Evolutionary conservation across 2,888 invertebrate species (phyloP), one percentile per base, ranked within the genome.

Genomic region (Eupithecia vulgata): DNA sequence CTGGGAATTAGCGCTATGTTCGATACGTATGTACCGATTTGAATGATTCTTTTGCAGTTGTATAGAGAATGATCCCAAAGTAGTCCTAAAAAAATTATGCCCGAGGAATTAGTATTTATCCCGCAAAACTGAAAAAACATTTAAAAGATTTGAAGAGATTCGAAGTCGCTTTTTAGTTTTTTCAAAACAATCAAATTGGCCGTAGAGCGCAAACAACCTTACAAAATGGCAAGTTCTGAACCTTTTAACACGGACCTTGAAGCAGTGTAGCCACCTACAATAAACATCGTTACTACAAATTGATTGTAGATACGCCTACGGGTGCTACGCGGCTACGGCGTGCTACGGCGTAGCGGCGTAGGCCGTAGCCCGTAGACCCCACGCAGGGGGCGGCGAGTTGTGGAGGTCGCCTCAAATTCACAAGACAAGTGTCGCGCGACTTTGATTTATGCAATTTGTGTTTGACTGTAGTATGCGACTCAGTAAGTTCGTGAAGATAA

Each of bases 321-420:
- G 59, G 52, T 34, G 71, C 82, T 80, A 80, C 81, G 78, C 57
- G 21, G 62, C 37, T 37, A 64, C 62, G 62, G 21, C 30, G 48
- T 73, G 80, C 81, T 81, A 80, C 78, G 76, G 57, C 79, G 85
- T 82, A 83, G 83, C 80, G 83, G 67, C 72, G 72, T 70, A 68
- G 67, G 37, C 37, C 75, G 67, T 72, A 72, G 67, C 65, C 65
- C 75, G 72, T 75, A 72, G 75, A 68, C 72, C 70, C 72, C 65
- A 70, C 72, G 75, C 70, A 72, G 68, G 64, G 61, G 4, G 12
- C 1, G 25, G 0, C 34, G 67, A 72, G 62, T 17, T 5, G 30
- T 13, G 7, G n/a, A n/a, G 35, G 74, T 59, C 66, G 71, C 71
- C 34, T 30, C 30, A 30, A 30, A 30, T 30, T 30, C 30, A 30